phyloP scores from a whole-genome alignment of 1,140 invertebrate genomes.

The Temnothorax curvispinosus region DNA sequence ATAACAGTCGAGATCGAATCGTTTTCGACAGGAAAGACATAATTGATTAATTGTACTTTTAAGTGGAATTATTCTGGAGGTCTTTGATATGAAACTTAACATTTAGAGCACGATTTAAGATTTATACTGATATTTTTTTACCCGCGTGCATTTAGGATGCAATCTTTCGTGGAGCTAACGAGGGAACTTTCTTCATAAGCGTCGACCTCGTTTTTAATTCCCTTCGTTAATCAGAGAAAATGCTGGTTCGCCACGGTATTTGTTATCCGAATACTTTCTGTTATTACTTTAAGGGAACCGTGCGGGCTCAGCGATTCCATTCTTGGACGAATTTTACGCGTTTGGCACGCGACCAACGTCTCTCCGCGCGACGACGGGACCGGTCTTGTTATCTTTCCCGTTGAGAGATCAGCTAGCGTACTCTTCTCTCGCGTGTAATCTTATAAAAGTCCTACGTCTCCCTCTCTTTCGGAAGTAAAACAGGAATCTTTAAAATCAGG shows the following conservation, averaged over 20 bases:
- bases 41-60: neutral
- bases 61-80: neutral
- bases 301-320: constrained; percentile 18
- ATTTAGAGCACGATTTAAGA: neutral
- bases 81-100: neutral
- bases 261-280: constrained; percentile 10
- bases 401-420: neutral
- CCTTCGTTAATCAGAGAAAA: constrained; percentile 21
- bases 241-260: neutral
- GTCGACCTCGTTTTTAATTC: neutral
- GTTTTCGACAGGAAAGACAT: neutral
- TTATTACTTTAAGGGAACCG: constrained; percentile 26
- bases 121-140: neutral
- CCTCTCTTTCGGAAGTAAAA: constrained; percentile 29
- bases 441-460: constrained; percentile 22
- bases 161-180: neutral
- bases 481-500: constrained; percentile 25
- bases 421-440: constrained; percentile 21
- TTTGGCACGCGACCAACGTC: constrained; percentile 39
- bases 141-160: neutral
- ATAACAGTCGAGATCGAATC: neutral
- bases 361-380: constrained; percentile 8
- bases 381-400: constrained; percentile 39
- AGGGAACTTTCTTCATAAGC: constrained; percentile 26
- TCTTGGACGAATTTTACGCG: constrained; percentile 34